These are phyloP conservation scores for Periophthalmus modestus DNA, from an alignment of 2,113 vertebrate species.

Conservation along the genomic window DNA sequence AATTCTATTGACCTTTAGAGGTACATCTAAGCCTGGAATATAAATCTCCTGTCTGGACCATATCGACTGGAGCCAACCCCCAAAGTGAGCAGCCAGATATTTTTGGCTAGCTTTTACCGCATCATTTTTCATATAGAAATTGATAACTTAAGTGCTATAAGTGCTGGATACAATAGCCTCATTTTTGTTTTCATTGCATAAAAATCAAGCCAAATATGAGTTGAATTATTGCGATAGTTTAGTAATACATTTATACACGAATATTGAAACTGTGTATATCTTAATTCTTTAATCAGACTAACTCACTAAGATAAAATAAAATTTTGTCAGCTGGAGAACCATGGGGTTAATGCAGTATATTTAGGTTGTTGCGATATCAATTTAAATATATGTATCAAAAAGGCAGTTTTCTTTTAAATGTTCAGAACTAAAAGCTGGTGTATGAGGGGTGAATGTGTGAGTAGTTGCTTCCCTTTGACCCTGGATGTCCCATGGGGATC, in stretches of 20 bases:
- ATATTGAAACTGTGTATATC: too few relatives aligned
- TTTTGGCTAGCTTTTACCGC: background rate
- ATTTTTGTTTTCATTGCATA: background rate
- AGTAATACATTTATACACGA: too few relatives aligned
- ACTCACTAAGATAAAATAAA: too few relatives aligned
- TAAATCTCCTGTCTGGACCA: conserved; percentile 20
- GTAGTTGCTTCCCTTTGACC: conserved; percentile 26
- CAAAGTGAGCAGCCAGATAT: conserved; percentile 22
- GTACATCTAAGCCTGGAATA: conserved; percentile 9
- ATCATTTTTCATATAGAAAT: background rate
- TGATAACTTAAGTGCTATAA: background rate
- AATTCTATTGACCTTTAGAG: conserved; percentile 8
- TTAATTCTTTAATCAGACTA: too few relatives aligned
- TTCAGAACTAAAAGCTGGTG: conserved; percentile 22
- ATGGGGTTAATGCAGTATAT: too few relatives aligned
- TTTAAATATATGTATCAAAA: background rate
- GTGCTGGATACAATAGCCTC: background rate
- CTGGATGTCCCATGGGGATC: conserved; percentile 37
- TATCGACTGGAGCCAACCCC: conserved; percentile 15
- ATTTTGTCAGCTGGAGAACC: too few relatives aligned
- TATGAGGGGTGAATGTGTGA: conserved; percentile 6
- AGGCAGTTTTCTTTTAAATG: conserved; percentile 37
- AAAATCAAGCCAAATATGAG: background rate
- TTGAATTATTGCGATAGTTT: too few relatives aligned
- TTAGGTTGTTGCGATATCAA: too few relatives aligned